phyloP scores from a whole-genome alignment of 2,113 vertebrate species.

The Xyliphius kryptos region DNA sequence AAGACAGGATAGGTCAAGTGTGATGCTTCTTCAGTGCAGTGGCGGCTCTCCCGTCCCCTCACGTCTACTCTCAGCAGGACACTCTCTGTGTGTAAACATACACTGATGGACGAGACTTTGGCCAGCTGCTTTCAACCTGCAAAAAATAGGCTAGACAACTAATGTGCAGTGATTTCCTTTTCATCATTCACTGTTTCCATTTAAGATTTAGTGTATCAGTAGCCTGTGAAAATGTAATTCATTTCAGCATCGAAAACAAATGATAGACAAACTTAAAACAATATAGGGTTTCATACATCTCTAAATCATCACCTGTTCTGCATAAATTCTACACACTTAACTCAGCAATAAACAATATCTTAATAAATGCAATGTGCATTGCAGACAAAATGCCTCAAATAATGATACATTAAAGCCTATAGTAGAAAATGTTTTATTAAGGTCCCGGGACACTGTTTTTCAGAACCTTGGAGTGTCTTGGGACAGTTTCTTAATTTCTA shows the following conservation, averaged over 20 bases:
- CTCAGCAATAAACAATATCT: background rate
- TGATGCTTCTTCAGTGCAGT: constrained; percentile 11
- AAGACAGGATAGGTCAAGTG: background rate
- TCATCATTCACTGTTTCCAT: no score
- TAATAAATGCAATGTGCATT: background rate
- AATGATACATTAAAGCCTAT: no score
- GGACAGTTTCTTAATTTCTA: no score
- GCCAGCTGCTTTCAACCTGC: constrained; percentile 48
- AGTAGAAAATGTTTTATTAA: no score
- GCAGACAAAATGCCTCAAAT: background rate
- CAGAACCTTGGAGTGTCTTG: no score
- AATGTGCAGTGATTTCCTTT: constrained; percentile 12
- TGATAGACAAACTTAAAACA: background rate
- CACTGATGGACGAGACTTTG: constrained; percentile 19
- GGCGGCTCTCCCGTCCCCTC: constrained; percentile 12
- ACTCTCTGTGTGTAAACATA: constrained; percentile 26
- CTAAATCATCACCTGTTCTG: background rate
- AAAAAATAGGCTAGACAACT: background rate
- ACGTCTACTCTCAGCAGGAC: constrained; percentile 22
- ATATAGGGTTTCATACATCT: background rate
- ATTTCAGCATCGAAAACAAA: constrained; percentile 4
- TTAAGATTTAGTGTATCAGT: no score
- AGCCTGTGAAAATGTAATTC: no score
- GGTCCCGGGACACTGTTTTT: no score
- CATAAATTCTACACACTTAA: background rate